phyloP scores from a whole-genome alignment of 2,113 vertebrate genomes.

The Theristicus caerulescens region DNA sequence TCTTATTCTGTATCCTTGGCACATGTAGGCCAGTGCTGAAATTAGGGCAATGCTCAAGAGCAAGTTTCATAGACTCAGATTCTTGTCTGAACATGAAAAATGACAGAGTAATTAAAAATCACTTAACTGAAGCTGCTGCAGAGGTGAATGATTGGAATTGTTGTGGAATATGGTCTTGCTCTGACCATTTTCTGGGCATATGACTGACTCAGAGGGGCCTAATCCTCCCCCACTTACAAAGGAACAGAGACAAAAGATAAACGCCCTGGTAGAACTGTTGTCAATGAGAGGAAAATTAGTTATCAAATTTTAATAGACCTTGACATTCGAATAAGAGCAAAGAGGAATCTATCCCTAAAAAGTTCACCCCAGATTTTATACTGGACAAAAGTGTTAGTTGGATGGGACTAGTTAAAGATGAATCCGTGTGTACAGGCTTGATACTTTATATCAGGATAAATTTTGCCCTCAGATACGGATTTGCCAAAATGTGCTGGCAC shows the following conservation, averaged over 20 bases:
- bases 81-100: slow-evolving; percentile 31
- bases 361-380: neutral
- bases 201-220: neutral
- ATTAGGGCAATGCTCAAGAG: neutral
- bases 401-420: neutral
- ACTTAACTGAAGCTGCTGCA: neutral
- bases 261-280: neutral
- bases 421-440: neutral
- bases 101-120: slow-evolving; percentile 48
- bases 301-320: neutral
- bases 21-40: neutral
- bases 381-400: neutral
- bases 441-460: neutral
- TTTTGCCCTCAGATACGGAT: neutral
- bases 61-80: slow-evolving; percentile 8
- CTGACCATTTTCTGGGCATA: neutral
- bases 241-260: neutral
- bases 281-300: neutral
- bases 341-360: neutral
- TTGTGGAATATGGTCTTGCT: neutral
- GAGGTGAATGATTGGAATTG: neutral
- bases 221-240: neutral
- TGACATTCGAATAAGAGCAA: neutral
- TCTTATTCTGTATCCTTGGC: neutral
- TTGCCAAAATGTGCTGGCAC: neutral